phyloP scores from a whole-genome alignment of 2,888 invertebrate genomes.

The Pachycephus smyrnensis region DNA sequence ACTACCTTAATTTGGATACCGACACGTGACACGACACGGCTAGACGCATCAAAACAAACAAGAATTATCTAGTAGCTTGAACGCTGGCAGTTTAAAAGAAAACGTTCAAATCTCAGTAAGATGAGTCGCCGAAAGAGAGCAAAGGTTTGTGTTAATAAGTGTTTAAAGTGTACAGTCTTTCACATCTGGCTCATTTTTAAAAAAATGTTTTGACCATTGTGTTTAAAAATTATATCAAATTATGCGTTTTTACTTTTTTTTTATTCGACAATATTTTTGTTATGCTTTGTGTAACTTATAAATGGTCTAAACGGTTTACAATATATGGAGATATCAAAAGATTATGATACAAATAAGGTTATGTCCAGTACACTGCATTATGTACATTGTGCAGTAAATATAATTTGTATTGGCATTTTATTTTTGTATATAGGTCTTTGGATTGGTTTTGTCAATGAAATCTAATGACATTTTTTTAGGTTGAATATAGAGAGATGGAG shows the following conservation, averaged over 20 bases:
- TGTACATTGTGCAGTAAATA: too few relatives aligned
- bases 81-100: constrained; percentile 18
- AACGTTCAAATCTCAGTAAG: constrained; percentile 28
- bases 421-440: constrained; percentile 23
- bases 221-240: neutral
- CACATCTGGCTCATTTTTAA: constrained; percentile 6
- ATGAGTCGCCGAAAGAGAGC: constrained; percentile 75
- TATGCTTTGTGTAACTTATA: too few relatives aligned
- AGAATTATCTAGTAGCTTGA: constrained; percentile 7
- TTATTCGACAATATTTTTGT: neutral
- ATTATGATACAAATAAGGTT: too few relatives aligned
- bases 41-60: neutral
- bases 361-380: too few relatives aligned
- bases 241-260: neutral
- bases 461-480: constrained; percentile 59
- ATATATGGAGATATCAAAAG: too few relatives aligned
- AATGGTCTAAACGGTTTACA: too few relatives aligned
- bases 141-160: constrained; percentile 63
- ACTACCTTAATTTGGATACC: neutral
- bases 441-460: too few relatives aligned
- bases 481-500: constrained; percentile 77
- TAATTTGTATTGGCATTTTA: neutral
- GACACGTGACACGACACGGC: neutral
- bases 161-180: constrained; percentile 3
- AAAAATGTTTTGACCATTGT: constrained; percentile 16